Conservation (phyloP, 2,113 vertebrate genomes). For the Eclectus roratus region DNA sequence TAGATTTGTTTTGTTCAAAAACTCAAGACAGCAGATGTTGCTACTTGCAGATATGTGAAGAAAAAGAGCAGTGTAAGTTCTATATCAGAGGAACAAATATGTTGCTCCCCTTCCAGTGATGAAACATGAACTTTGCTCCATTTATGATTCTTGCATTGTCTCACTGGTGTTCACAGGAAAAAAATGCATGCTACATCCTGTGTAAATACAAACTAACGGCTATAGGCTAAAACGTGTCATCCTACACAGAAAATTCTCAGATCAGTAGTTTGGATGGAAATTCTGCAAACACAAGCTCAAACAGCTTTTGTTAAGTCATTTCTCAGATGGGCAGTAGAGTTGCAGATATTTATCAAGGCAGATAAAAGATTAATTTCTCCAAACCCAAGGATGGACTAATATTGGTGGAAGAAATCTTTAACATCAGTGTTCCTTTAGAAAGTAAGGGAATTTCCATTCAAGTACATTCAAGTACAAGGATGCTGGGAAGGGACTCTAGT, state of each 20-base stretch:
- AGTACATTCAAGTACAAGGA: too few relatives aligned
- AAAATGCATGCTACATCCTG: constrained; percentile 14
- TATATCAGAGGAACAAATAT: not conserved
- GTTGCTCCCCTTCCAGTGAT: not conserved
- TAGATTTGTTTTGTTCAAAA: not conserved
- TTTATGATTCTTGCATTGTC: not conserved
- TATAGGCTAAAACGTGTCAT: not conserved
- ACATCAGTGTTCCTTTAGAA: not conserved
- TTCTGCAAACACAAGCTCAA: not conserved
- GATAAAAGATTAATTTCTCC: not conserved
- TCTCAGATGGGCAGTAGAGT: not conserved
- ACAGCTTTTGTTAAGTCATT: not conserved
- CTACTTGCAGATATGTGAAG: not conserved
- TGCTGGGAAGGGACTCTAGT: too few relatives aligned
- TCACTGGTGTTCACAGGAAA: not conserved
- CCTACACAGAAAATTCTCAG: not conserved
- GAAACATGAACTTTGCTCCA: not conserved
- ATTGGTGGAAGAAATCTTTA: not conserved
- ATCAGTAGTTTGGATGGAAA: not conserved
- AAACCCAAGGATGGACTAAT: not conserved
- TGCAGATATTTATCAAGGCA: not conserved
- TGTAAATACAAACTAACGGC: not conserved
- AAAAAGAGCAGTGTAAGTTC: not conserved
- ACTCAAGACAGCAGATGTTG: not conserved
- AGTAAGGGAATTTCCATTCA: not conserved